These are phyloP conservation scores for Porites cylindrica DNA, from an alignment of 92 coral and sea anemone species.

Conservation along the genomic window DNA sequence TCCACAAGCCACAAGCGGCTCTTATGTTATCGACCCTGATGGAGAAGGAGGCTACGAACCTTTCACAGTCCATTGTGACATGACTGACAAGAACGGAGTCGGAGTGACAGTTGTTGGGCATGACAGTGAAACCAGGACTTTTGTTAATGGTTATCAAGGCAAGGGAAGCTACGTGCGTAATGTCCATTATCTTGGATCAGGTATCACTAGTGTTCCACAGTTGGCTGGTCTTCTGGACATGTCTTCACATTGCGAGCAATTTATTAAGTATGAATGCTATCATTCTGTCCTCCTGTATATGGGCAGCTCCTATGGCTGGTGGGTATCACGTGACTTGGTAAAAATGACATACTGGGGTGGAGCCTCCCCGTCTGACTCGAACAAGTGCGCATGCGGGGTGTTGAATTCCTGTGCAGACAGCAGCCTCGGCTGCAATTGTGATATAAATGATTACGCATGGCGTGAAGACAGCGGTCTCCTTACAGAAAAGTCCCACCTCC, in stretches of 20 bases:
- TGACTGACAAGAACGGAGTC: conserved; percentile 55
- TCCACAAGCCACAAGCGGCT: conserved; percentile 29
- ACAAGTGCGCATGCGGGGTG: conserved; percentile 81
- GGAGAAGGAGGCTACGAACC: conserved; percentile 33
- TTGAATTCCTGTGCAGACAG: conserved; percentile 57
- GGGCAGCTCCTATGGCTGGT: conserved; percentile 72
- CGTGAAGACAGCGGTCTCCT: conserved; percentile 81
- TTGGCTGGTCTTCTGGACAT: not conserved
- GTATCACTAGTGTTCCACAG: conserved; percentile 3
- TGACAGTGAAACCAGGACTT: conserved; percentile 48
- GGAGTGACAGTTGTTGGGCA: conserved; percentile 71
- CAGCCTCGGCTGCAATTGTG: conserved; percentile 65
- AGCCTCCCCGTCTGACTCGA: conserved; percentile 58
- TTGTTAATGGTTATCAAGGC: not conserved
- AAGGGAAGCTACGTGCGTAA: conserved; percentile 8
- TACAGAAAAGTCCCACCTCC: conserved; percentile 49
- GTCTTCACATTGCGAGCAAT: conserved; percentile 73
- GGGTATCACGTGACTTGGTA: conserved; percentile 88
- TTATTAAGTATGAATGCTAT: conserved; percentile 79
- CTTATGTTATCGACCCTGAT: conserved; percentile 54
- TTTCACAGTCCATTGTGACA: conserved; percentile 57
- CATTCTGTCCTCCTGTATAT: conserved; percentile 51
- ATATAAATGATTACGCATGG: conserved; percentile 71
- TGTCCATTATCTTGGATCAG: conserved; percentile 14
- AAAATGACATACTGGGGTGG: conserved; percentile 92